phyloP scores from a whole-genome alignment of 92 coral and sea anemone species.

The Parazoanthus swiftii region DNA sequence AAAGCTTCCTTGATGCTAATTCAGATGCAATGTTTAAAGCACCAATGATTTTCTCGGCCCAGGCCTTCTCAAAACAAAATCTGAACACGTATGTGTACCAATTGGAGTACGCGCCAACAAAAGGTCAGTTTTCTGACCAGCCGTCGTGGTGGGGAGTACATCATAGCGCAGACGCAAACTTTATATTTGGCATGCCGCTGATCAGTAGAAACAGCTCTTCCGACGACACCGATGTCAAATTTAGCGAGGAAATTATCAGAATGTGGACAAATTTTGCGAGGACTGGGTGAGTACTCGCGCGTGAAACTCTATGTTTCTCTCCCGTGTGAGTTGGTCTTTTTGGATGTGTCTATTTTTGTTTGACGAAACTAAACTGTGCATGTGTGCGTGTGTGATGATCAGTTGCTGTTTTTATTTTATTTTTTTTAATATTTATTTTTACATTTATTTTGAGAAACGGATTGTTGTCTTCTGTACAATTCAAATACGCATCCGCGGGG shows the following conservation, averaged over 20 bases:
- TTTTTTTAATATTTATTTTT: too few species aligned
- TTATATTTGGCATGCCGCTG: conserved; percentile 13
- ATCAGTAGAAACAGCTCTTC: neutral
- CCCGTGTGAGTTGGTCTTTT: too few species aligned
- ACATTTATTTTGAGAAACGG: too few species aligned
- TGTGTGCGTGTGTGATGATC: neutral
- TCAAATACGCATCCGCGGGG: neutral
- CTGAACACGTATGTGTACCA: conserved; percentile 17
- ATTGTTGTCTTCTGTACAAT: too few species aligned
- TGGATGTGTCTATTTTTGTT: neutral
- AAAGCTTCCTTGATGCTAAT: conserved; percentile 14
- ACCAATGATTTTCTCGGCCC: conserved; percentile 8
- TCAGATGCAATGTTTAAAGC: conserved; percentile 25
- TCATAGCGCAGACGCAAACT: conserved; percentile 13
- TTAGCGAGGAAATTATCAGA: conserved; percentile 2
- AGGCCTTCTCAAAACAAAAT: neutral
- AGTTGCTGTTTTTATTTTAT: too few species aligned
- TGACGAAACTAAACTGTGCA: neutral
- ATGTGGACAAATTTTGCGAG: conserved; percentile 29
- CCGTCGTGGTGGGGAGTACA: conserved; percentile 19
- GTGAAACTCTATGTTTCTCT: neutral
- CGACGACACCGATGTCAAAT: neutral
- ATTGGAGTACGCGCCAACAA: neutral
- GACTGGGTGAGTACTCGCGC: conserved; percentile 12
- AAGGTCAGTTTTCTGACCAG: neutral